Percentiles rank a stretch among this genome's conserved stretches.
Conservation (phyloP, 2,888 invertebrate species). For the Crossocerus cetratus region DNA sequence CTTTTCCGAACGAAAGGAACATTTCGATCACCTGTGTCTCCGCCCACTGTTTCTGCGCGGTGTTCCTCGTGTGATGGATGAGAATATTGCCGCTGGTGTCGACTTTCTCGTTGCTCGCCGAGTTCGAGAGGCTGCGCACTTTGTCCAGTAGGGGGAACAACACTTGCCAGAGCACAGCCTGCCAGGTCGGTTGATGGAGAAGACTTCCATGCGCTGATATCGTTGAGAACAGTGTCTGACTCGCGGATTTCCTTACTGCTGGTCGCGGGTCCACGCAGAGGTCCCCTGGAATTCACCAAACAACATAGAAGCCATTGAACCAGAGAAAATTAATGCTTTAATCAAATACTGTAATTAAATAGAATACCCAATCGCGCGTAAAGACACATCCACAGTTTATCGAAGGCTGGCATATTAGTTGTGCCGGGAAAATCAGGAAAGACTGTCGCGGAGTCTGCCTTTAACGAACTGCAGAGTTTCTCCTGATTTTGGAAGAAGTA, state of each 20-base stretch:
- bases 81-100: slow-evolving; percentile 95
- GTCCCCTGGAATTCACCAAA: slow-evolving; percentile 80
- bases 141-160: slow-evolving; percentile 96
- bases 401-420: slow-evolving; percentile 91
- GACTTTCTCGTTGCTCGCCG: slow-evolving; percentile 87
- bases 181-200: slow-evolving; percentile 93
- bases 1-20: too few species aligned
- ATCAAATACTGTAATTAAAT: background rate
- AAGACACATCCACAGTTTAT: slow-evolving; percentile 97
- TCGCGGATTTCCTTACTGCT: slow-evolving; percentile 97
- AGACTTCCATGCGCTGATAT: slow-evolving; percentile 96
- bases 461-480: slow-evolving; percentile 85
- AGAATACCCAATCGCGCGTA: slow-evolving; percentile 86
- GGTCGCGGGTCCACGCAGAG: slow-evolving; percentile 97
- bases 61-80: slow-evolving; percentile 98
- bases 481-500: slow-evolving; percentile 97
- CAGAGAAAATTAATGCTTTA: slow-evolving; percentile 25
- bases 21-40: slow-evolving; percentile 97
- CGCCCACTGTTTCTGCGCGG: slow-evolving; percentile 99
- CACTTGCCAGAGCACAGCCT: slow-evolving; percentile 96
- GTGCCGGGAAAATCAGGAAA: slow-evolving; percentile 91
- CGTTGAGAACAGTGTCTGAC: slow-evolving; percentile 98
- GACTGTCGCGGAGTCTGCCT: slow-evolving; percentile 84
- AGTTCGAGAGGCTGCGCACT: slow-evolving; percentile 87
- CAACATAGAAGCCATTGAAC: background rate